Percentiles rank a stretch among this genome's conserved stretches.
Conservation (phyloP, 2,888 invertebrate species). For the Ormia ochracea region DNA sequence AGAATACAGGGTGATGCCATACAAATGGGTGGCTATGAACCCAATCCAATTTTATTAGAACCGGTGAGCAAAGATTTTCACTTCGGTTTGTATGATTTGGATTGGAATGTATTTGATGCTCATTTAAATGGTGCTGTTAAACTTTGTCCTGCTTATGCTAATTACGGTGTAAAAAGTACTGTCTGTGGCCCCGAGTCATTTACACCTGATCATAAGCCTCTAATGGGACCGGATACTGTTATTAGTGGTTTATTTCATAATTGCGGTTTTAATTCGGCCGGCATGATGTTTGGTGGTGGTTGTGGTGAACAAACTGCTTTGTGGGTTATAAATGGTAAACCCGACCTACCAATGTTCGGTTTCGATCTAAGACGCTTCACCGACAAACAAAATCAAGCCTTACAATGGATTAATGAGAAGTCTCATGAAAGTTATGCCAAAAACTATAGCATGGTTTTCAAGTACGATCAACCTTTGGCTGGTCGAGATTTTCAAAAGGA, state of each 20-base stretch:
- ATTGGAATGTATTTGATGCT: conserved; percentile 89
- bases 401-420: conserved; percentile 87
- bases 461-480: conserved; percentile 88
- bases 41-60: conserved; percentile 88
- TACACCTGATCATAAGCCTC: conserved; percentile 93
- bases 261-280: conserved; percentile 93
- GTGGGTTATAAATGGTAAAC: conserved; percentile 90
- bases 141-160: conserved; percentile 85
- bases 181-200: conserved; percentile 95
- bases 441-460: conserved; percentile 89
- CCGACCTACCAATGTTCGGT: conserved; percentile 89
- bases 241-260: conserved; percentile 86
- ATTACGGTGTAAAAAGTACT: conserved; percentile 88
- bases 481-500: conserved; percentile 85
- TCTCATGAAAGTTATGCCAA: conserved; percentile 93
- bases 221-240: conserved; percentile 87
- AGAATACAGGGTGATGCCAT: conserved; percentile 90
- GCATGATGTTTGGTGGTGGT: conserved; percentile 94
- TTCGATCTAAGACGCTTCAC: conserved; percentile 92
- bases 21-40: conserved; percentile 91
- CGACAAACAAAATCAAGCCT: conserved; percentile 82
- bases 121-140: conserved; percentile 85
- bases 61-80: conserved; percentile 86
- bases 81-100: conserved; percentile 90
- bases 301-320: conserved; percentile 89